A percentile compares a stretch with the other conserved stretches of the same genome.
These are phyloP conservation scores for Tragulus kanchil DNA, from an alignment of 2,113 vertebrate genomes.

Conservation along the genomic window DNA sequence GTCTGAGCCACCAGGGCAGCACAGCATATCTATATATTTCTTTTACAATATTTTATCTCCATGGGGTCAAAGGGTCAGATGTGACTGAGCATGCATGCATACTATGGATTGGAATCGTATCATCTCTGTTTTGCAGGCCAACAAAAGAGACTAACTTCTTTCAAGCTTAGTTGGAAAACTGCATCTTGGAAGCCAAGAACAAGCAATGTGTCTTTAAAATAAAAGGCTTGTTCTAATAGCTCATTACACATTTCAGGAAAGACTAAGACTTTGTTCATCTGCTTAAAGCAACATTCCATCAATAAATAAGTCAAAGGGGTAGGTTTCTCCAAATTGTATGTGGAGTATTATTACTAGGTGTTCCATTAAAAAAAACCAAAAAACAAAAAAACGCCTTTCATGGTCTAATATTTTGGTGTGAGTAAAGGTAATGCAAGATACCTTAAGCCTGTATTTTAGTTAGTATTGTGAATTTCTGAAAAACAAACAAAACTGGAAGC, in stretches of 20 bases:
- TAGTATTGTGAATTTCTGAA: neutral
- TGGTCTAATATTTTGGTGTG: neutral
- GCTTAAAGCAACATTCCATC: conserved; percentile 40
- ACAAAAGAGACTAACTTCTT: neutral
- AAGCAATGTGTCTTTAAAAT: neutral
- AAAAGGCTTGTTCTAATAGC: neutral
- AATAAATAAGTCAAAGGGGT: conserved; percentile 23
- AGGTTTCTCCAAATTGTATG: neutral
- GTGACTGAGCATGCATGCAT: neutral
- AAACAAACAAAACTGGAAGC: neutral
- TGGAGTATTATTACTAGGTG: neutral
- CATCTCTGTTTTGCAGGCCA: neutral
- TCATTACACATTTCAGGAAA: neutral
- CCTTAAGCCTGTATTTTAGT: neutral
- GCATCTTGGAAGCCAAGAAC: neutral
- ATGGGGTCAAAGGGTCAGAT: neutral
- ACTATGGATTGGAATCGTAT: neutral
- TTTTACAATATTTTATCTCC: neutral
- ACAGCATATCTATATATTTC: neutral
- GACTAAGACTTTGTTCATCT: conserved; percentile 50
- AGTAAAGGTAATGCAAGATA: neutral
- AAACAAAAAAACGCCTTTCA: neutral
- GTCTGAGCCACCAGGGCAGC: neutral
- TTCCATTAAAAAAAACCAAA: conserved; percentile 4
- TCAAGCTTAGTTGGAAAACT: conserved; percentile 42